Evolutionary conservation across 92 coral and sea anemone species (phyloP), one percentile per base, ranked within the genome.

Genomic region (Zoanthus solanderi): DNA sequence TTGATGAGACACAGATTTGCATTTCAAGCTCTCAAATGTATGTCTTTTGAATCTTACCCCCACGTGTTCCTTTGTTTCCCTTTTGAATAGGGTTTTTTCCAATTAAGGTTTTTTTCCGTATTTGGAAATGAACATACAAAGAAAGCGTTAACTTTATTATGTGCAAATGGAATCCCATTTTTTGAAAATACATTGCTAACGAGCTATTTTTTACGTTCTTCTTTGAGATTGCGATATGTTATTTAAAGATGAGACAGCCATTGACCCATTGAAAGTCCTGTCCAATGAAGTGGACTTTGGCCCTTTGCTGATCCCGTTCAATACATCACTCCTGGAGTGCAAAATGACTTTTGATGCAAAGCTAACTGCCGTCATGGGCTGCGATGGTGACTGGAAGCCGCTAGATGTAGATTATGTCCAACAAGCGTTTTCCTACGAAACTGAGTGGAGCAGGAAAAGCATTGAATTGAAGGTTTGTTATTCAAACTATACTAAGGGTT

Each of bases 401-500:
- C 12, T 81, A 11, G 44, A 1, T 1, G 23, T 42, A 12, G 11
- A 63, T 13, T 29, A 81, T 65, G 57, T 23, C 17, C 13, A 47
- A 45, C 28, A 9, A 47, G 74, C 75, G 15, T 81, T 81, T 81
- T 48, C 58, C 1, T 81, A 23, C 44, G 65, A 52, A 15, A 23
- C 85, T 3, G 17, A 46, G 3, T 81, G 85, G 85, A 17, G 75
- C 12, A 66, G 45, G 29, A 10, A 45, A 46, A 23, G 15, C 3
- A 50, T 81, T 16, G 44, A 37, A 4, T 37, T 81, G 16, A 32
- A 81, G 85, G 85, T 81, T 28, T 81, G 85, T 65, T 69, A 3
- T 50, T 50, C 56, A 50, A 50, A 11, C 12, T 50, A 50, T 47
- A 0, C 9, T 37, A 1, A 50, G 9, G 56, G 5, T 1, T 50